Evolutionary conservation across 1,140 invertebrate species (phyloP).

Genomic region (Drosophila prosaltans): DNA sequence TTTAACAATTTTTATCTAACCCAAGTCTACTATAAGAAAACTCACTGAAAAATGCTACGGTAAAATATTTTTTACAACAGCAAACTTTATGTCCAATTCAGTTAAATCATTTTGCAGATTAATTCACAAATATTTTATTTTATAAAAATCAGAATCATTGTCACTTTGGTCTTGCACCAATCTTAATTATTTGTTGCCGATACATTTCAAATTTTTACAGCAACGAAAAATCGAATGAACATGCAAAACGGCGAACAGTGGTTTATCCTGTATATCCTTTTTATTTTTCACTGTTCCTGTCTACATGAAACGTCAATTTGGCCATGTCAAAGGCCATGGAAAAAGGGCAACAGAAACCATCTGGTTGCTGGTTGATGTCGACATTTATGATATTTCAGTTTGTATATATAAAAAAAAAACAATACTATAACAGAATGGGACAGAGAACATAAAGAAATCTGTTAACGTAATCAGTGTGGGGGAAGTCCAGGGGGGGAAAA

Average conservation of each 20-base stretch:
- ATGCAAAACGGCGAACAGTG: conserved; percentile 40
- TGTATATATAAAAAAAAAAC: background rate
- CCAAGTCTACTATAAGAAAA: too few species aligned
- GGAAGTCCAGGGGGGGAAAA: background rate
- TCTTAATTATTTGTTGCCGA: conserved; percentile 65
- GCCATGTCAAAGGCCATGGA: conserved; percentile 21
- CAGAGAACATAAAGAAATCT: background rate
- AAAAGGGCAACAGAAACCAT: conserved; percentile 44
- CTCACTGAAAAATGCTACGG: too few species aligned
- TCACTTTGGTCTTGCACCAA: conserved; percentile 41
- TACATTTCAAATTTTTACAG: conserved; percentile 49
- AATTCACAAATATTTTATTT: conserved; percentile 1
- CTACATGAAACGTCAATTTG: conserved; percentile 16
- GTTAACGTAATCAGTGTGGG: background rate
- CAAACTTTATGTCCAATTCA: background rate
- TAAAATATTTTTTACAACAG: too few species aligned
- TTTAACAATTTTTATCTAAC: too few species aligned
- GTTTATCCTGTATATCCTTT: conserved; percentile 33
- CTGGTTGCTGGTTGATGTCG: conserved; percentile 48
- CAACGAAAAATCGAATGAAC: conserved; percentile 56
- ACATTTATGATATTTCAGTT: conserved; percentile 57
- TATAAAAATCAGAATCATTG: conserved; percentile 38
- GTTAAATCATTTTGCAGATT: background rate
- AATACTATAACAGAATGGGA: background rate
- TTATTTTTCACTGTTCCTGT: background rate